Base-by-base conservation (phyloP, 1,140 invertebrate genomes). In the Homalodisca vitripennis region DNA sequence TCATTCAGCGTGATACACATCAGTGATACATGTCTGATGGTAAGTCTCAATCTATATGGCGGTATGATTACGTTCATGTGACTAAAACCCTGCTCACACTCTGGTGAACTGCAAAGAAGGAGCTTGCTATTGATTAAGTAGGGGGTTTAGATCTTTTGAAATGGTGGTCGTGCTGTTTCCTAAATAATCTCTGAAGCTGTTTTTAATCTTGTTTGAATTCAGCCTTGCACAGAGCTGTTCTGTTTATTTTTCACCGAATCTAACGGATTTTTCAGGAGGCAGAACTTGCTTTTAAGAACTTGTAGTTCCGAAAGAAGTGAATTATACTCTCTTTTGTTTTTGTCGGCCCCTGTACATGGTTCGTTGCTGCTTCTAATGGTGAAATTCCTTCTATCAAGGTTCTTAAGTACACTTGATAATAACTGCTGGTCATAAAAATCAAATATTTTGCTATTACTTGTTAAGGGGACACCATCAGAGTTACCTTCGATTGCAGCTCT, bases 281-380 rank as follows among this genome's bases (percentile, higher is more conserved):
- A 67, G 22, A 17, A 53, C 10, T 67, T 67, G 24, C 41, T 55
- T 53, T 67, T 6, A 17, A 55, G 66, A 17, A 67, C 66, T 67
- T 67, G 12, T 47, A 67, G 46, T 67, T 67, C 66, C 53, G 66
- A 67, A 67, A 67, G 66, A 31, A 67, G 66, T 26, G 48, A 67
- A 14, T 55, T 31, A 31, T 67, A 67, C 17, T 53, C 66, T 53
- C 53, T 10, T 26, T 67, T 12, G 26, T 48, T 22, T 20, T 6
- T 57, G 41, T 6, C 27, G 41, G 46, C 17, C 3, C 20, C 66
- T 53, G 41, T 55, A 53, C 41, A 67, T 67, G 66, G 66, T 55
- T 67, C 47, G 66, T 67, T 67, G 26, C 66, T 67, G 22, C 66
- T 67, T 67, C n/a, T 55, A 6, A 20, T 29, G 10, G 66, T 67